Evolutionary conservation across 2,888 invertebrate genomes (phyloP).

Genomic region (Drosophila putrida): DNA sequence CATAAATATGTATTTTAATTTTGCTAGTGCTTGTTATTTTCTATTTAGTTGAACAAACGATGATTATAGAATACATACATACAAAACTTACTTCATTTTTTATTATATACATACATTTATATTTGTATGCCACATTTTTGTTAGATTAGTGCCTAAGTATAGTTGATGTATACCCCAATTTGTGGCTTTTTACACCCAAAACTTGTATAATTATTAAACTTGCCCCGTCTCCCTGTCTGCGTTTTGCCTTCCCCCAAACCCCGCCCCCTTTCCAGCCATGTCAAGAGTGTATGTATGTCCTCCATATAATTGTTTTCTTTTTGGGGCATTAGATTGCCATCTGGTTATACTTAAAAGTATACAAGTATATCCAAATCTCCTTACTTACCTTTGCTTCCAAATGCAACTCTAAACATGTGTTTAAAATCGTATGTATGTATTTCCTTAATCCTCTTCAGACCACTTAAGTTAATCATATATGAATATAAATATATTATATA

Average conservation of each 20-base stretch:
- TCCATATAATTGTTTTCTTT: conserved; percentile 28
- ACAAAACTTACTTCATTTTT: conserved; percentile 29
- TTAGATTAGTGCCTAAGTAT: conserved; percentile 79
- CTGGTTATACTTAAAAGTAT: background rate
- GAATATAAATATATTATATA: conserved; percentile 23
- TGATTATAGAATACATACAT: conserved; percentile 38
- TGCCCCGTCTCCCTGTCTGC: conserved; percentile 5
- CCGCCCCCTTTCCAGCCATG: background rate
- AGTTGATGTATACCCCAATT: conserved; percentile 63
- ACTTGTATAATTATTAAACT: conserved; percentile 49
- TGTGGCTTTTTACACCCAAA: conserved; percentile 81
- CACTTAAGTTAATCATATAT: conserved; percentile 60
- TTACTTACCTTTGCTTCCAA: conserved; percentile 40
- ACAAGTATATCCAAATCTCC: conserved; percentile 28
- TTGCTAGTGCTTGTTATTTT: conserved; percentile 76
- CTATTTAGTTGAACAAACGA: conserved; percentile 67
- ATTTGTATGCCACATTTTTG: conserved; percentile 66
- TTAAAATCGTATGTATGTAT: conserved; percentile 47
- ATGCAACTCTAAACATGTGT: conserved; percentile 34
- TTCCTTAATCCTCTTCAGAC: conserved; percentile 58
- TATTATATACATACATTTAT: conserved; percentile 9
- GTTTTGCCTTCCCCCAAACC: background rate
- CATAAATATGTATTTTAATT: conserved; percentile 41
- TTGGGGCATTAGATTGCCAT: conserved; percentile 19
- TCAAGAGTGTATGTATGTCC: conserved; percentile 25